Conservation (phyloP, 2,888 invertebrate species). For the Catotricha subobsoleta region DNA sequence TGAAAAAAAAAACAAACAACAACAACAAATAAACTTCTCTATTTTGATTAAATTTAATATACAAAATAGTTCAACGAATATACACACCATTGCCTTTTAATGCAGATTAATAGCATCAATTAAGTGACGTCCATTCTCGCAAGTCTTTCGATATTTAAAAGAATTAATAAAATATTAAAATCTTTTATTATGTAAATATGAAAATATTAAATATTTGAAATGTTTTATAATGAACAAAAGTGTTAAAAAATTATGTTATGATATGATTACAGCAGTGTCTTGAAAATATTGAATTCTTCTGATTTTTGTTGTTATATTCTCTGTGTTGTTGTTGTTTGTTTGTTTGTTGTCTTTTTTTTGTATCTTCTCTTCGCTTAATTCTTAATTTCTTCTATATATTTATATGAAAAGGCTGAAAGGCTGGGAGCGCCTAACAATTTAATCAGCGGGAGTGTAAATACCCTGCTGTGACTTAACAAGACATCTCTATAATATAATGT, state of each 20-base stretch:
- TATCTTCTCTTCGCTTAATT: background rate
- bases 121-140: too few relatives aligned
- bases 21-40: too few relatives aligned
- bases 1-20: too few relatives aligned
- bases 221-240: background rate
- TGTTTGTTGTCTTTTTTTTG: too few relatives aligned
- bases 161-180: too few relatives aligned
- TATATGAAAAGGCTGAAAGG: conserved; percentile 1
- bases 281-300: conserved; percentile 5
- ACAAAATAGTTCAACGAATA: too few relatives aligned
- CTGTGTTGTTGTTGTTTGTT: too few relatives aligned
- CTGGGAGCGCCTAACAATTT: conserved; percentile 8
- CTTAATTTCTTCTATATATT: background rate
- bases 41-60: too few relatives aligned
- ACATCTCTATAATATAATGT: conserved; percentile 8
- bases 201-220: background rate
- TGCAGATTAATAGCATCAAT: too few relatives aligned
- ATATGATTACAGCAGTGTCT: conserved; percentile 6
- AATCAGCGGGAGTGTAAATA: conserved; percentile 8
- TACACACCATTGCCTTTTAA: too few relatives aligned
- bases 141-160: too few relatives aligned
- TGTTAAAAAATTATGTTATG: conserved; percentile 5
- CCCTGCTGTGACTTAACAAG: conserved; percentile 8
- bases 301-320: too few relatives aligned
- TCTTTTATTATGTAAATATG: background rate